Evolutionary conservation across 2,113 vertebrate genomes (phyloP).

Genomic region (Taxidea taxus): DNA sequence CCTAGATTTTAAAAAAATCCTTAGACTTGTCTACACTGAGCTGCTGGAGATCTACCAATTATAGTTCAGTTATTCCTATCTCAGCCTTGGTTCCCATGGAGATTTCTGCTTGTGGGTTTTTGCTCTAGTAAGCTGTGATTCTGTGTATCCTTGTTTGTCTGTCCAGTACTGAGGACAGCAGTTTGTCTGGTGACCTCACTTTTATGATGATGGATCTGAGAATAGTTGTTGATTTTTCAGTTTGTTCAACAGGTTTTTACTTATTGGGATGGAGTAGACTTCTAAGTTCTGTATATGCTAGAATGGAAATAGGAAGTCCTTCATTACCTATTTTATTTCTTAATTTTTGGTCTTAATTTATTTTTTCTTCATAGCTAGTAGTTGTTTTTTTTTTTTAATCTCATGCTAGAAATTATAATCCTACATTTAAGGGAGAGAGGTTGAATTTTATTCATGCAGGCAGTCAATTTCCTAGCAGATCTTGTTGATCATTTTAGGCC

Average conservation of each 20-base stretch:
- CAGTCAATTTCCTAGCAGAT: neutral
- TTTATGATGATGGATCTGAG: neutral
- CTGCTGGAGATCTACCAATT: neutral
- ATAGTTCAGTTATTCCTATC: neutral
- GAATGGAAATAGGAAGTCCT: neutral
- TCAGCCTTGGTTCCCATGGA: neutral
- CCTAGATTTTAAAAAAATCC: neutral
- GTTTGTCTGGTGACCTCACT: neutral
- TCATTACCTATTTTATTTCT: neutral
- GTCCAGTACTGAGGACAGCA: neutral
- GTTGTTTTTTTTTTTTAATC: neutral
- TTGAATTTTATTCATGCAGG: neutral
- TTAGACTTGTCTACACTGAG: neutral
- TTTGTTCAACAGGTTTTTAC: neutral
- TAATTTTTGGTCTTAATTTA: neutral
- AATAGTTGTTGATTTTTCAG: neutral
- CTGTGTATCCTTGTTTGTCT: neutral
- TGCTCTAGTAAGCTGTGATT: neutral
- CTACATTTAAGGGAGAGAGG: too few species aligned
- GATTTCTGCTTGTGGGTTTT: neutral
- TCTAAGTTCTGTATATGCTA: neutral
- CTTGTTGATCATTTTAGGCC: neutral
- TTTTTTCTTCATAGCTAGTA: neutral
- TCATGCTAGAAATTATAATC: neutral
- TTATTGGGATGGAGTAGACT: neutral